Conservation (phyloP, 1,140 invertebrate species). For the Anastrepha obliqua region DNA sequence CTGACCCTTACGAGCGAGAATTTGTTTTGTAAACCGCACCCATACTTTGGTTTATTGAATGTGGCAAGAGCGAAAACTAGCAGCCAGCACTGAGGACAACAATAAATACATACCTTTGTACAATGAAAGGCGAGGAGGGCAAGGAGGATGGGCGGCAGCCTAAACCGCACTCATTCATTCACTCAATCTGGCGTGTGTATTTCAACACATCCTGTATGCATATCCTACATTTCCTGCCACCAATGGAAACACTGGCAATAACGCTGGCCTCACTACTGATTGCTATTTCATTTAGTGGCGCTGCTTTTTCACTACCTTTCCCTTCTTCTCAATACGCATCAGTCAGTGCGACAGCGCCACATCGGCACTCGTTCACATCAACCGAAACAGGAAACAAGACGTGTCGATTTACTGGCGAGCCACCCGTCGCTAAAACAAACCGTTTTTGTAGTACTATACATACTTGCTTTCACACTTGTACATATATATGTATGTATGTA, state of each 20-base stretch:
- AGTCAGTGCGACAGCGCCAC: too few species aligned
- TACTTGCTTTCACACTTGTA: background rate
- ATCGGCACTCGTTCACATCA: background rate
- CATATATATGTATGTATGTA: background rate
- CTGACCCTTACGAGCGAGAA: slow-evolving; percentile 39
- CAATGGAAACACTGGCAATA: background rate
- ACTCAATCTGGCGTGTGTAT: slow-evolving; percentile 49
- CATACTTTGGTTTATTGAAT: slow-evolving; percentile 44
- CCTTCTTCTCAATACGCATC: background rate
- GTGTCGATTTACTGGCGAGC: slow-evolving; percentile 22
- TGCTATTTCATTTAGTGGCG: slow-evolving; percentile 23
- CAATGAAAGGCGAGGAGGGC: background rate
- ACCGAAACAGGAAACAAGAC: slow-evolving; percentile 42
- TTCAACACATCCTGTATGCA: slow-evolving; percentile 46
- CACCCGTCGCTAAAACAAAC: background rate
- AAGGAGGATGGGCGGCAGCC: background rate
- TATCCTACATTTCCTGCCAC: slow-evolving; percentile 48
- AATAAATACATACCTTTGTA: background rate
- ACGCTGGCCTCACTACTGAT: background rate
- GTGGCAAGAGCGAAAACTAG: background rate
- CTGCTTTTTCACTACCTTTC: background rate
- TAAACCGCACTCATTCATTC: slow-evolving; percentile 47
- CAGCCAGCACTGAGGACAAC: background rate
- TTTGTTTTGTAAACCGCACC: slow-evolving; percentile 51
- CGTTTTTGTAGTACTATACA: background rate